Evolutionary conservation across 2,797 vertebrate genomes (phyloP).

Genomic region (Gadopsis bispinosus): DNA sequence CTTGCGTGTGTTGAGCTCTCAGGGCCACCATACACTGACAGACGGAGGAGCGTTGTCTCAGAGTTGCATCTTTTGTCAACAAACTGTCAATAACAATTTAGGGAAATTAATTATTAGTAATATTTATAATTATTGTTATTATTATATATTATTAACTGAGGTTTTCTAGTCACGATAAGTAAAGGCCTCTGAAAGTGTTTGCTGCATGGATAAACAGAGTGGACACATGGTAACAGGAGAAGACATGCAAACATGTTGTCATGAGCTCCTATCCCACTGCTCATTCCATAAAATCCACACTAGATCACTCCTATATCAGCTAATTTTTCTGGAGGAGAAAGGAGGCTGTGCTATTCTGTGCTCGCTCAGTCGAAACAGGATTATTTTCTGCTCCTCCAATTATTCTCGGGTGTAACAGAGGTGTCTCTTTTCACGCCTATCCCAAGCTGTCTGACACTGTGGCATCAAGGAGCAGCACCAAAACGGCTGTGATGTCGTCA

Average conservation of each 20-base stretch:
- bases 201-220: conserved; percentile 13
- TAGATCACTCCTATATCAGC: conserved; percentile 26
- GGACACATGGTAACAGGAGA: conserved; percentile 19
- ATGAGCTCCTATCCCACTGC: conserved; percentile 17
- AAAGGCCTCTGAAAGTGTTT: conserved; percentile 15
- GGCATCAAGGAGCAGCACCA: conserved; percentile 11
- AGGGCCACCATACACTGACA: neutral
- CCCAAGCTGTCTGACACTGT: conserved; percentile 42
- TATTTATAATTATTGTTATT: no score
- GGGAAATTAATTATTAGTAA: neutral
- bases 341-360: conserved; percentile 12
- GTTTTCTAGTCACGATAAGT: neutral
- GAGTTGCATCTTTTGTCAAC: conserved; percentile 9
- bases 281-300: conserved; percentile 34
- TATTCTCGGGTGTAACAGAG: conserved; percentile 40
- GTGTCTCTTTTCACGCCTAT: conserved; percentile 45
- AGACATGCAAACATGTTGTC: conserved; percentile 14
- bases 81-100: conserved; percentile 16
- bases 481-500: conserved; percentile 27
- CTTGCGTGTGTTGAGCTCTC: neutral
- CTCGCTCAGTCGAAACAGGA: conserved; percentile 27
- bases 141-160: neutral
- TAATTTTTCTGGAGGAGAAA: conserved; percentile 38
- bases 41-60: conserved; percentile 4
- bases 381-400: conserved; percentile 45